phyloP scores from a whole-genome alignment of 2,797 vertebrate species.

The Bradypus variegatus region DNA sequence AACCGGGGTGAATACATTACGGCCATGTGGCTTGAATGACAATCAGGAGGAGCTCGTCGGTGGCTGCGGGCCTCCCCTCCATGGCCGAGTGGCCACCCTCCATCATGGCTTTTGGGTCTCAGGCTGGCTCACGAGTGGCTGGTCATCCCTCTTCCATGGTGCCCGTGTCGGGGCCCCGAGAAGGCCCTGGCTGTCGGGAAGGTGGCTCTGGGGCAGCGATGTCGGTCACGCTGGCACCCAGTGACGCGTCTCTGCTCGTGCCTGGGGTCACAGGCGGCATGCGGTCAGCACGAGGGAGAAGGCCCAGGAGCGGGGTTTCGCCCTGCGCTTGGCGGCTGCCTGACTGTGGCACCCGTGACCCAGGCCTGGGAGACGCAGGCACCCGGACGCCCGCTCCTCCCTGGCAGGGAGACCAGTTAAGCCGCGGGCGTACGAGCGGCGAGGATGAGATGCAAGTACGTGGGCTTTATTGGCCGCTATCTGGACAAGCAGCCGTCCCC shows the following conservation, averaged over 20 bases:
- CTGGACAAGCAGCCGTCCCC: conserved; percentile 44
- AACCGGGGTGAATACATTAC: not conserved
- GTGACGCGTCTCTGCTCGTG: not conserved
- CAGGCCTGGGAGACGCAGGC: not conserved
- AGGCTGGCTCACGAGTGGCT: rapidly evolving
- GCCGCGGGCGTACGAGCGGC: not conserved
- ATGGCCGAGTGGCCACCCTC: not conserved
- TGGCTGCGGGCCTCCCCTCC: not conserved
- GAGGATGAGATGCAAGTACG: conserved; percentile 38
- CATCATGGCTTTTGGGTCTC: not conserved
- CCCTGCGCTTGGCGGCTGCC: not conserved
- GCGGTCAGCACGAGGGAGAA: not conserved
- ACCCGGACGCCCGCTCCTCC: conserved; percentile 24
- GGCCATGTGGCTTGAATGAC: not conserved
- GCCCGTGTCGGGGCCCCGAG: rapidly evolving
- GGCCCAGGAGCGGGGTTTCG: rapidly evolving
- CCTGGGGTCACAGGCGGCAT: not conserved
- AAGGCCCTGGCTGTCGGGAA: not conserved
- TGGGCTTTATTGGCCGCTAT: conserved; percentile 55
- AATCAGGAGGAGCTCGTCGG: not conserved
- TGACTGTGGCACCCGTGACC: rapidly evolving
- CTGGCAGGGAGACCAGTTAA: conserved; percentile 46
- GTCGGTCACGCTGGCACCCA: rapidly evolving
- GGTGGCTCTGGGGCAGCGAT: not conserved
- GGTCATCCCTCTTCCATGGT: rapidly evolving